phyloP scores from a whole-genome alignment of 2,113 vertebrate genomes.

The Anthoscopus minutus region DNA sequence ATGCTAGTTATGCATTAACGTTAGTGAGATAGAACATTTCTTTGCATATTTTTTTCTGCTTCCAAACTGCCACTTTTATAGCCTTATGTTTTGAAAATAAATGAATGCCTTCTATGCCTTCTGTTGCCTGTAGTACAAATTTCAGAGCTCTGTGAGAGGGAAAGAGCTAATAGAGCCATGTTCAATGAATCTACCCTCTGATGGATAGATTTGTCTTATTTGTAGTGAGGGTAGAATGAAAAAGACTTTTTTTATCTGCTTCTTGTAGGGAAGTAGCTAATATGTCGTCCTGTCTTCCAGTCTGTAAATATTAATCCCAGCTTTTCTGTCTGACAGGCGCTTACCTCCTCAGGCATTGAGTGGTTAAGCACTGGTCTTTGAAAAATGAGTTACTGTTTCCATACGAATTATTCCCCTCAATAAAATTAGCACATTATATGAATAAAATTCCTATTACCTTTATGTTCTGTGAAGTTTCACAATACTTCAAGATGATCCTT shows the following conservation, averaged over 20 bases:
- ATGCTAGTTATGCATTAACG: not conserved
- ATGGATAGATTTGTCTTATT: not conserved
- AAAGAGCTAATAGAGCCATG: not conserved
- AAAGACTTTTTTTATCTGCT: not conserved
- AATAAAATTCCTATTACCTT: not conserved
- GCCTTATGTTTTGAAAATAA: constrained; percentile 36
- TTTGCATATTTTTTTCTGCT: constrained; percentile 17
- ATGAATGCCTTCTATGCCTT: constrained; percentile 38
- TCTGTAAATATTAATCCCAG: not conserved
- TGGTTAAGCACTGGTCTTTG: not conserved
- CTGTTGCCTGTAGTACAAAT: not conserved
- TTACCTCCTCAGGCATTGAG: not conserved
- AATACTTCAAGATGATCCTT: not conserved
- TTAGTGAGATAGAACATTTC: not conserved
- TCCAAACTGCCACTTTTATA: constrained; percentile 40
- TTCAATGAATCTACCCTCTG: not conserved
- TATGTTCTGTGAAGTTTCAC: not conserved
- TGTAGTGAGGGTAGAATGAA: not conserved
- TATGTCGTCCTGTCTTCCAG: not conserved
- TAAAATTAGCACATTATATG: not conserved
- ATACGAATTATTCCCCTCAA: not conserved
- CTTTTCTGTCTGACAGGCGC: not conserved
- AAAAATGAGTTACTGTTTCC: not conserved
- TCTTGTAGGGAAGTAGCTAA: not conserved
- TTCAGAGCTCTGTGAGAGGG: not conserved